Evolutionary conservation across 1,140 invertebrate genomes (phyloP), one percentile per base, ranked within the genome.

Genomic region (Megalopta genalis): DNA sequence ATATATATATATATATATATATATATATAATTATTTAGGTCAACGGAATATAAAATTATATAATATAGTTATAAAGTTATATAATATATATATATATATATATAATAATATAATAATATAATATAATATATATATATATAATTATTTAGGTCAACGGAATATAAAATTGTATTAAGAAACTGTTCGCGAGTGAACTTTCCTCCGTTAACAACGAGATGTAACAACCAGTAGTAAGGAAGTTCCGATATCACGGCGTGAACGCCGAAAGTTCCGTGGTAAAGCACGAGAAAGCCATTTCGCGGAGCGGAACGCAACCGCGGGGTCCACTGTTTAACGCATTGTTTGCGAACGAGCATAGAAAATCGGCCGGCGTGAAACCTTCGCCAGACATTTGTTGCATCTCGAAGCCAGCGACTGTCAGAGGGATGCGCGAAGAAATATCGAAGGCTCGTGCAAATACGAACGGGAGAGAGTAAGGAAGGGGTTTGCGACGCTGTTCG

Each of bases 291-390:
- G 18, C 23, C 8, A 18, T 49, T 39, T 32, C 32, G 46, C 27
- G 27, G 21, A 2, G 52, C 5, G 2, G n/a, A 76, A 60, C 25
- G 54, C 16, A n/a, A 60, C 54, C 27, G 25, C 66, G 9, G 21
- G 68, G 67, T 63, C 32, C 49, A 71, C 59, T 63, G 39, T 46
- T 71, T 63, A 71, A 72, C 42, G 49, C 49, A 21, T 52, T 84
- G 64, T 83, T 80, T 59, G 18, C 46, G n/a, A 57, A 54, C 39
- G 64, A 23, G 23, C 32, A 75, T 74, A 32, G 76, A 63, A 80
- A 59, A 54, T 63, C 52, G 18, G 9, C 3, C 9, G 1, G 1
- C 16, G 37, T 12, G 37, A 57, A 66, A 23, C 10, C 64, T 21
- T 25, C 39, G 21, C 0, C 39, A 37, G 37, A 23, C 7, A 64